Conservation (phyloP, 2,113 vertebrate genomes). For the Patagioenas fasciata region DNA sequence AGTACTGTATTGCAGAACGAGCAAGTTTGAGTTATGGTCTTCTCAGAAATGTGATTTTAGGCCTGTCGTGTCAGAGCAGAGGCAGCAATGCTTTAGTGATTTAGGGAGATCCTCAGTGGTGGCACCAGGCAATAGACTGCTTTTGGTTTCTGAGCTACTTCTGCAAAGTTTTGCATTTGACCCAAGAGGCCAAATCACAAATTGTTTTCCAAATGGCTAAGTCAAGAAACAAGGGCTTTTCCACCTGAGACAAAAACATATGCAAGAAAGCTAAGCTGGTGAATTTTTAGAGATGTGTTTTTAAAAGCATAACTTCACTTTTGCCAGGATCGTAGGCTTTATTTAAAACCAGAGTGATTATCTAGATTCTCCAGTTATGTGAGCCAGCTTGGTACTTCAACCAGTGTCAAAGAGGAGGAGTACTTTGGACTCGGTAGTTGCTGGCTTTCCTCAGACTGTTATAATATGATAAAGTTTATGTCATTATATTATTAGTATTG, state of each 20-base stretch:
- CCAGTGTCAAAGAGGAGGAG: not conserved
- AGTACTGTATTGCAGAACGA: not conserved
- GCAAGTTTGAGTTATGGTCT: not conserved
- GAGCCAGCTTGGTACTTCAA: not conserved
- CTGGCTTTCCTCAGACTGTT: not conserved
- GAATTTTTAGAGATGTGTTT: not conserved
- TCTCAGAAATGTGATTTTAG: not conserved
- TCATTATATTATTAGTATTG: not conserved
- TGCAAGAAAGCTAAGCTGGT: not conserved
- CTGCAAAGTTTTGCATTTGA: not conserved
- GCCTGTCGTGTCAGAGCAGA: not conserved
- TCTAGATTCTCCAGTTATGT: not conserved
- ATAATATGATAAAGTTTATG: not conserved
- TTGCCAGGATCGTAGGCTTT: not conserved
- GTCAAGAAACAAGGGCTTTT: not conserved
- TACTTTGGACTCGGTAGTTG: not conserved
- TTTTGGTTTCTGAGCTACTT: not conserved
- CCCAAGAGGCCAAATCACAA: not conserved
- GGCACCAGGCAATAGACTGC: not conserved
- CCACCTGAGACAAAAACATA: not conserved
- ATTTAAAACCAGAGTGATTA: not conserved
- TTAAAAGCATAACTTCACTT: not conserved
- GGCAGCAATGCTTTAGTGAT: not conserved
- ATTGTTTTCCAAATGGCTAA: not conserved
- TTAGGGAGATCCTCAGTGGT: not conserved